Percentiles rank a stretch among this genome's conserved stretches.
Conservation (phyloP, 2,113 vertebrate species). For the Cyrtonyx montezumae region DNA sequence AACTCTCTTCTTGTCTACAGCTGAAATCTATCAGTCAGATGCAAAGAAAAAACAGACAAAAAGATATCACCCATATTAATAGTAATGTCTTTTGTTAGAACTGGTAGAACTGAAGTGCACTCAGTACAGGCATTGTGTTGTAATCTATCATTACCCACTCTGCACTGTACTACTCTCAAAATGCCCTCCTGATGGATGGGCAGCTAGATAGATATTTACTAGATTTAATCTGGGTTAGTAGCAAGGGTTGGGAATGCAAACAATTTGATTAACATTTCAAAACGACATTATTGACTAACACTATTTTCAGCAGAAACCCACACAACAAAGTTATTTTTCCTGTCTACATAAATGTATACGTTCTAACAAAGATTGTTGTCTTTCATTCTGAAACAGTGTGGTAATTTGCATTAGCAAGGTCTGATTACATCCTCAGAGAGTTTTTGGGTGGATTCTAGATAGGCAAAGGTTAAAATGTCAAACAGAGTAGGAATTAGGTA, state of each 20-base stretch:
- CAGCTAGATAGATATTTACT: background rate
- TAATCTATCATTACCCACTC: background rate
- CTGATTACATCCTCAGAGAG: background rate
- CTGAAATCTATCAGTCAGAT: background rate
- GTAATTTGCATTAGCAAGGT: background rate
- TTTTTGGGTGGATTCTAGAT: background rate
- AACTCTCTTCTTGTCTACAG: background rate
- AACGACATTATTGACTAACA: background rate
- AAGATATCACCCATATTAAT: background rate
- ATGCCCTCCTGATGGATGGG: background rate
- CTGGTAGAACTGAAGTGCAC: background rate
- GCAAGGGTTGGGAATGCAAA: background rate
- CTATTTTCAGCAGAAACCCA: background rate
- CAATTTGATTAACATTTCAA: background rate
- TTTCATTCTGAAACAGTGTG: background rate
- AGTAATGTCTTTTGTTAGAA: background rate
- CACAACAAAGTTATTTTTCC: background rate
- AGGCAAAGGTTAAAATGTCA: background rate
- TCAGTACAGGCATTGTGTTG: background rate
- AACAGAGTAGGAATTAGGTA: background rate
- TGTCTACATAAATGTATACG: background rate
- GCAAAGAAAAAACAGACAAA: background rate
- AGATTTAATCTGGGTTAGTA: slow-evolving; percentile 8
- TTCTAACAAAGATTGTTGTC: background rate
- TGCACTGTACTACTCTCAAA: background rate